Percentiles rank a stretch among this genome's conserved stretches.
Conservation (phyloP, 2,888 invertebrate species). For the Stenodema calcarata region DNA sequence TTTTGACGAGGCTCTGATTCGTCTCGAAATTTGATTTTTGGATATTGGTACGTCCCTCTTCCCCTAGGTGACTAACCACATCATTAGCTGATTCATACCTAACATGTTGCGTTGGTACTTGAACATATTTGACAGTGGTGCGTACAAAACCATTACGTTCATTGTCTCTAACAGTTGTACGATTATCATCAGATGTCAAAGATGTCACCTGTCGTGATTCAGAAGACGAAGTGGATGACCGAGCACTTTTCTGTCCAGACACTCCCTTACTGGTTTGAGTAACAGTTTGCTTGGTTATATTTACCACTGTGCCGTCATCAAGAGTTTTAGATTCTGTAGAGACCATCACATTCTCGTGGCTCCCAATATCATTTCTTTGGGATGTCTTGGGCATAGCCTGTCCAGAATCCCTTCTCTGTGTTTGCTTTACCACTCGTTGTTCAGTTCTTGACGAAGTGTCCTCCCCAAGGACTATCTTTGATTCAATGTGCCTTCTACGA, state of each 20-base stretch:
- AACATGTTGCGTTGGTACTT: neutral
- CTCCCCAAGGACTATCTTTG: conserved; percentile 70
- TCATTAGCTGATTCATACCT: neutral
- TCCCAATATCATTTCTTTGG: neutral
- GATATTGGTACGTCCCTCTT: neutral
- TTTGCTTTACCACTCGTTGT: neutral
- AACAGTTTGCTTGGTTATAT: conserved; percentile 33
- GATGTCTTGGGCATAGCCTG: neutral
- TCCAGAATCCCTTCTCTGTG: neutral
- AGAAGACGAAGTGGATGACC: neutral
- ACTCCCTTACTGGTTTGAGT: conserved; percentile 13
- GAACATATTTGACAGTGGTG: neutral
- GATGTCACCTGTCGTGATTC: neutral
- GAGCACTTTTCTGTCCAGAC: neutral
- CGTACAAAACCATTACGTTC: neutral
- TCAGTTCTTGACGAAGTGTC: conserved; percentile 60
- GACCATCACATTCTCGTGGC: conserved; percentile 59
- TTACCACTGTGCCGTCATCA: conserved; percentile 63
- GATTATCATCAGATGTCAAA: neutral
- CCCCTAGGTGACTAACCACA: neutral
- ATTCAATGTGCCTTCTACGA: conserved; percentile 70
- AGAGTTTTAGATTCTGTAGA: conserved; percentile 63
- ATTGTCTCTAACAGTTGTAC: neutral
- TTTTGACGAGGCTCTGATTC: neutral
- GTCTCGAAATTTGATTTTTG: neutral